These are phyloP conservation scores for Caenorhabditis sp. DNA, from an alignment of 2,888 invertebrate species.

Conservation along the genomic window DNA sequence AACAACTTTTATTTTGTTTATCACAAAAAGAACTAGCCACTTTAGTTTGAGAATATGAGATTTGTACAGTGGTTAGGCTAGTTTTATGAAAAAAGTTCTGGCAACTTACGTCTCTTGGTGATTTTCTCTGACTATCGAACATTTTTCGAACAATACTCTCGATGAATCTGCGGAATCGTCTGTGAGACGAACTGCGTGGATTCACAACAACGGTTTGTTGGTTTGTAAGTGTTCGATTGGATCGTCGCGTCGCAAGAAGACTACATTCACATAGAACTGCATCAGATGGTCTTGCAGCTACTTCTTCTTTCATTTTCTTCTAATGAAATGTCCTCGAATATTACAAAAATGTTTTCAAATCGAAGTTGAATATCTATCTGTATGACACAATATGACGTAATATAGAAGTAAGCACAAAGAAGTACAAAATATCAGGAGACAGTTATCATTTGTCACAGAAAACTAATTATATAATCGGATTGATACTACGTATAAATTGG, in stretches of 20 bases:
- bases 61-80: no score
- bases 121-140: constrained; percentile 49
- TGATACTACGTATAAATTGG: no score
- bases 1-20: not conserved
- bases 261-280: constrained; percentile 56
- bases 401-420: no score
- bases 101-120: constrained; percentile 48
- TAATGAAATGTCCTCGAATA: no score
- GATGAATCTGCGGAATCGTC: constrained; percentile 50
- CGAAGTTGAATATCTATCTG: no score
- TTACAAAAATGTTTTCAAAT: no score
- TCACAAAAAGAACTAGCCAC: not conserved
- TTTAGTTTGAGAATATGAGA: no score
- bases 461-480: not conserved
- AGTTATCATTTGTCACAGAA: no score
- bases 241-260: constrained; percentile 33
- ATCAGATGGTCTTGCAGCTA: constrained; percentile 47
- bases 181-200: constrained; percentile 37
- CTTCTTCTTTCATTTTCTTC: constrained; percentile 4
- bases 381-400: no score
- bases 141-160: constrained; percentile 57
- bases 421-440: no score
- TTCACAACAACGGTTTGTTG: constrained; percentile 14
- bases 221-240: constrained; percentile 8
- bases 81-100: no score